Evolutionary conservation across 1,140 invertebrate genomes (phyloP).

Genomic region (Drosophila ironensis): DNA sequence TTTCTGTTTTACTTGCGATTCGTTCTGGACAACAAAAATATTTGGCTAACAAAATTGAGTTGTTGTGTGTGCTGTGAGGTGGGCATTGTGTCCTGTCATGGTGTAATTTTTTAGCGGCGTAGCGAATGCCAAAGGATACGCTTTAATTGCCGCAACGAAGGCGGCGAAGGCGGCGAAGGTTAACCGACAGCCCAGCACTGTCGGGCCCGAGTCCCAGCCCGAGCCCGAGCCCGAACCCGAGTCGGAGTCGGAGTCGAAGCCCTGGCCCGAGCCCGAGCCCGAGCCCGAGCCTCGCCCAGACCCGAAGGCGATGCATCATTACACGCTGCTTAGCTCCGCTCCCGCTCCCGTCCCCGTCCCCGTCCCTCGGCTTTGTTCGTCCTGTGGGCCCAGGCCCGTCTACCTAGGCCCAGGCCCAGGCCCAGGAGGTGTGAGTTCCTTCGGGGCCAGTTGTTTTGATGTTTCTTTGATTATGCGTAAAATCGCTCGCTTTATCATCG

Average conservation of each 20-base stretch:
- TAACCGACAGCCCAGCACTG: not conserved
- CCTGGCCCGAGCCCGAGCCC: not conserved
- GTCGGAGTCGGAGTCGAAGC: not conserved
- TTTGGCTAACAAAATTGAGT: constrained; percentile 77
- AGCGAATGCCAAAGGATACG: constrained; percentile 74
- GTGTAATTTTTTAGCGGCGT: constrained; percentile 74
- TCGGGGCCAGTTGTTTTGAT: constrained; percentile 66
- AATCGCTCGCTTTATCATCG: constrained; percentile 71
- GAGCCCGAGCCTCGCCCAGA: constrained; percentile 2
- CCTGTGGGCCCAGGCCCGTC: not conserved
- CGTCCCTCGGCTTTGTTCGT: not conserved
- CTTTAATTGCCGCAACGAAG: constrained; percentile 64
- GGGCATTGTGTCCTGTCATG: constrained; percentile 49
- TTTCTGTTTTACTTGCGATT: constrained; percentile 68
- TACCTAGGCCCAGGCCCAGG: too few relatives aligned
- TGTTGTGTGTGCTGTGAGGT: constrained; percentile 57
- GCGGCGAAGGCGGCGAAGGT: too few relatives aligned
- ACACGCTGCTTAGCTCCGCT: constrained; percentile 74
- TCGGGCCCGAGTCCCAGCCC: not conserved
- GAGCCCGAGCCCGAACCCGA: not conserved
- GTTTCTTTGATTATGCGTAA: constrained; percentile 78
- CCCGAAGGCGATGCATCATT: constrained; percentile 53
- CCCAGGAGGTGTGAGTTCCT: constrained; percentile 61
- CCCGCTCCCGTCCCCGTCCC: constrained; percentile 5
- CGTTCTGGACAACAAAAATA: constrained; percentile 78